Evolutionary conservation across 30 jellyfish, hydroid and myxozoan genomes (phyloP).

Genomic region (Clytia hemisphaerica): DNA sequence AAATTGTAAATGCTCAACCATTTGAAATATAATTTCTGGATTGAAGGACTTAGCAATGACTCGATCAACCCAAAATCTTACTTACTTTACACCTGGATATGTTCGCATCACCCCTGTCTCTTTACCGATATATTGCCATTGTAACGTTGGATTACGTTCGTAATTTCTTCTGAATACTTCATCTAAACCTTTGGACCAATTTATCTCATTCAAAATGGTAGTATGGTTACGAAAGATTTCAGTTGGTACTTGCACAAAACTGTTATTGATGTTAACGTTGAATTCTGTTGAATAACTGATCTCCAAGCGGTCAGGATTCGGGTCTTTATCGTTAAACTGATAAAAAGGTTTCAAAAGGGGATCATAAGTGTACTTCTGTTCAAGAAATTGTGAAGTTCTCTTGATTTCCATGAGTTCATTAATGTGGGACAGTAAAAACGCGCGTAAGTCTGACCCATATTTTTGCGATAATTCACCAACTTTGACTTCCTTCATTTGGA

Average conservation of each 20-base stretch:
- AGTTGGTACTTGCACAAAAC: conserved; percentile 88
- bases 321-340: not conserved
- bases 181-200: conserved; percentile 54
- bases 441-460: too few species aligned
- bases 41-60: too few species aligned
- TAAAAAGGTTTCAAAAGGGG: not conserved
- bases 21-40: too few species aligned
- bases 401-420: too few species aligned
- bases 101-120: not conserved
- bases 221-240: conserved; percentile 47
- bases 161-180: conserved; percentile 41
- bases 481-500: too few species aligned
- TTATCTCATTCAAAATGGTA: conserved; percentile 39
- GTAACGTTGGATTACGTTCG: conserved; percentile 31
- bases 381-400: too few species aligned
- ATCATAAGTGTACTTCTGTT: too few species aligned
- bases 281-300: conserved; percentile 41
- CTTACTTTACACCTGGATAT: not conserved
- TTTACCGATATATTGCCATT: conserved; percentile 67
- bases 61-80: too few species aligned
- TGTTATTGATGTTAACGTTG: conserved; percentile 37
- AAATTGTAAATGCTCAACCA: too few species aligned
- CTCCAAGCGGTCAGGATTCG: conserved; percentile 25
- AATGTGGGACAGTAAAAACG: too few species aligned
- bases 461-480: too few species aligned